Base-by-base conservation (phyloP, 2,113 vertebrate species). In the Silurus meridionalis region DNA sequence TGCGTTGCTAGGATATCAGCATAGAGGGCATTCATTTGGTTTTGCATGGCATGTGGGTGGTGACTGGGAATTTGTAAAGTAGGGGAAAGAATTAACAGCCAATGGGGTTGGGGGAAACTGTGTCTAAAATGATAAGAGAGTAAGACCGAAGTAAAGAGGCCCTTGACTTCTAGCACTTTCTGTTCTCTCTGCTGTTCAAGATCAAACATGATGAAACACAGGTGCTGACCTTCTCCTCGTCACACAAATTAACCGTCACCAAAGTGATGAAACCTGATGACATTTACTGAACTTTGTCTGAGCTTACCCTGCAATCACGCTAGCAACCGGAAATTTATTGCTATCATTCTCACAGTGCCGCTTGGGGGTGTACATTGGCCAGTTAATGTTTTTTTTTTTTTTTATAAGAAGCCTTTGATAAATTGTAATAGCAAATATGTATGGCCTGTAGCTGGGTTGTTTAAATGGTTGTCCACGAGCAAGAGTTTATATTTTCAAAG, bases 231-330 rank as follows among this genome's bases (percentile, higher is more conserved):
- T 77, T 63, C 57, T 83, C 89, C 89, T 88, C 83, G n/a, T 90
- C 74, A 82, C 87, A 89, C 87, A 91, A 90, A 93, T 83, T 66
- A 80, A 69, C 88, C 67, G 81, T 89, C 90, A 86, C 86, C 90
- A 84, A 85, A 61, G 88, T 83, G 90, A 90, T 79, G 88, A 92
- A 89, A 87, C 88, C 88, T 21, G 19, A 85, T 91, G 92, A 93
- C 90, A 92, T 94, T 90, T 89, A 80, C 79, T 82, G 85, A 88
- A 90, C 50, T 75, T 81, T 8, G 63, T 85, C 86, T 82, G 88
- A 92, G 83, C 83, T 85, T 83, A 57, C 8, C 60, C 79, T n/a
- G 71, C 88, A 83, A 92, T 93, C 92, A 93, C 93, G 92, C 90
- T 82, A 55, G 78, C 79, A n/a, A 48, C 37, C 5, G 2, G 61